These are phyloP conservation scores for Dromaius novaehollandiae DNA, from an alignment of 2,113 vertebrate genomes.

Conservation along the genomic window DNA sequence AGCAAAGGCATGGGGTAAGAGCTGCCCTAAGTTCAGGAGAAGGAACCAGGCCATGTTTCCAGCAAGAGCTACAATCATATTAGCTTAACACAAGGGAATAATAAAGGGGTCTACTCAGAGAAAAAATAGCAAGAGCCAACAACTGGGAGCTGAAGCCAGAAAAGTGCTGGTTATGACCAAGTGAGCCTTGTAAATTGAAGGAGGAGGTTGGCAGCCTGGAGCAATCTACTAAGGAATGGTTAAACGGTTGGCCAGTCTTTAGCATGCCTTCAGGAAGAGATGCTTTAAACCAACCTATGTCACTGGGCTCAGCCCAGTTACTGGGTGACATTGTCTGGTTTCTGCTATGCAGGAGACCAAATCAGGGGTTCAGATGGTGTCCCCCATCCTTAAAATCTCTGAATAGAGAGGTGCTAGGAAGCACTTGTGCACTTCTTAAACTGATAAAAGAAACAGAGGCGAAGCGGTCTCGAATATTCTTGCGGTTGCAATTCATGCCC, in stretches of 20 bases:
- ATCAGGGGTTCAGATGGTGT: neutral
- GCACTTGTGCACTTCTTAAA: neutral
- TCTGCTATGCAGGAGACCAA: neutral
- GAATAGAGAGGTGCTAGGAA: neutral
- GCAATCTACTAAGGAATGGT: neutral
- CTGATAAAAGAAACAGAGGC: neutral
- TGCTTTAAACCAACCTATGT: slow-evolving; percentile 10
- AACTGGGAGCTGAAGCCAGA: neutral
- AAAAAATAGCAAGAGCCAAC: neutral
- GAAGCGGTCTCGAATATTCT: neutral
- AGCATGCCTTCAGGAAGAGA: slow-evolving; percentile 17
- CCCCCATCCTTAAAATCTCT: neutral
- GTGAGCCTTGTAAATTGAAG: slow-evolving; percentile 40
- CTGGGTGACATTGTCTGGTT: neutral
- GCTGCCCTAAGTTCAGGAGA: neutral
- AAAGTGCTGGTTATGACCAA: neutral
- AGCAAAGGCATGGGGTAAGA: neutral
- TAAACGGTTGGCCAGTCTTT: neutral
- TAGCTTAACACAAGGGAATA: slow-evolving; percentile 6
- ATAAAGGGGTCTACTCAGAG: slow-evolving; percentile 12
- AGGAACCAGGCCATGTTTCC: neutral
- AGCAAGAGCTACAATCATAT: slow-evolving; percentile 9
- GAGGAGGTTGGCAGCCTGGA: slow-evolving; percentile 5
- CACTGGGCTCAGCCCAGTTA: neutral
- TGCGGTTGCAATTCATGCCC: neutral